Base-by-base conservation (phyloP, 2,113 vertebrate genomes). In the Talpa occidentalis region DNA sequence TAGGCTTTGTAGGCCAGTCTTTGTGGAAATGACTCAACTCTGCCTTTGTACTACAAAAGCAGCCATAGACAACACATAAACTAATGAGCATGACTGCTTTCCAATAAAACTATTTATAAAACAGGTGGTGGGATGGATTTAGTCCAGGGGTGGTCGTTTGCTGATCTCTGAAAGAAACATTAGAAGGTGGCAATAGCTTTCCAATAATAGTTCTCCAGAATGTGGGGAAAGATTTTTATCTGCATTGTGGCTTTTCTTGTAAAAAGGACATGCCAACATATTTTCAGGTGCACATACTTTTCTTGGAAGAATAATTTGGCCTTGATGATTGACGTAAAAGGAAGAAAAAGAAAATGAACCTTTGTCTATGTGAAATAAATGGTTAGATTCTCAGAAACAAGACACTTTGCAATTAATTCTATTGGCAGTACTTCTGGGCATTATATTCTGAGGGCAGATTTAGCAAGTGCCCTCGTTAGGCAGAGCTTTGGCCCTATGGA, bases 91-190 rank as follows among this genome's bases (percentile, higher is more conserved):
- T 47, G 52, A 30, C 17, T 70, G 15, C 64, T 21, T 92, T 82
- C 67, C 62, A 93, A 87, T 92, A 88, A 97, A 95, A 77, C 60
- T 92, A 92, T 96, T 92, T 60, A 67, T 17, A 84, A 92, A 90
- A 35, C 22, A 81, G 30, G 26, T 30, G 26, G 28, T n/a, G 30
- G 72, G 67, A 32, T 72, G 90, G 77, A 67, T 80, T 84, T 35
- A 56, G 67, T 54, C 40, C 52, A 6, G 28, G 35, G 52, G 24
- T 80, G 44, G n/a, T 54, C 49, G n/a, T 44, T 67, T 42, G 73
- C 54, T 93, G 66, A 82, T 6, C 69, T 6, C 17, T 35, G 60
- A 70, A 90, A 40, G 32, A 88, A 56, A 76, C 54, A n/a, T 83
- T 56, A 81, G 66, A 85, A 26, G 16, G 17, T 2, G 54, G 17